phyloP scores from a whole-genome alignment of 1,140 invertebrate genomes.

The Cryptotermes secundus region DNA sequence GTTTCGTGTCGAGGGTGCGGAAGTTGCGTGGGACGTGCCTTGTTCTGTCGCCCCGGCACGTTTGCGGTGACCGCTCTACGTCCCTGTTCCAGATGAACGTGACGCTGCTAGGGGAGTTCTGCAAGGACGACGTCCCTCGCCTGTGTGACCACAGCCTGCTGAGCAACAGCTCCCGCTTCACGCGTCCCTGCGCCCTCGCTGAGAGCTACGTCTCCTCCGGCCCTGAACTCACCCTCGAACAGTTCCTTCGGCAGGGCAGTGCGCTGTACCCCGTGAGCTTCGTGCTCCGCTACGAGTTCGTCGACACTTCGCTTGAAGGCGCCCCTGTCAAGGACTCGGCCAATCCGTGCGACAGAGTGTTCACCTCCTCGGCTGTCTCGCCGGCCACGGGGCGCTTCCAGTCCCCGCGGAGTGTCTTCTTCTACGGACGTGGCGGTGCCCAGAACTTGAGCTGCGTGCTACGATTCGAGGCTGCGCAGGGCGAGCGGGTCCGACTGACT shows the following conservation, averaged over 20 bases:
- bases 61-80: too few relatives aligned
- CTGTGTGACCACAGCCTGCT: conserved; percentile 74
- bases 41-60: too few relatives aligned
- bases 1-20: too few relatives aligned
- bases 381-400: conserved; percentile 62
- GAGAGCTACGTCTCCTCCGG: conserved; percentile 77
- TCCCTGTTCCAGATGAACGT: conserved; percentile 48
- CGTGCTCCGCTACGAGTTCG: conserved; percentile 77
- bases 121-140: conserved; percentile 70
- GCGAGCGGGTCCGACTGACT: conserved; percentile 60
- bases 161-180: conserved; percentile 69
- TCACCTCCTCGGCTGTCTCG: conserved; percentile 42
- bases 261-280: conserved; percentile 76
- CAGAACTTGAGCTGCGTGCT: conserved; percentile 72
- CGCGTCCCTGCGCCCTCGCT: conserved; percentile 68
- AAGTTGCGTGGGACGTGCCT: too few relatives aligned
- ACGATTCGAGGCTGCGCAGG: conserved; percentile 67
- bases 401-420: conserved; percentile 77
- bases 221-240: conserved; percentile 68
- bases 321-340: conserved; percentile 54
- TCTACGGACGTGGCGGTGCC: conserved; percentile 75
- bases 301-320: conserved; percentile 52
- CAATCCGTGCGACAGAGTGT: conserved; percentile 61
- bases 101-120: conserved; percentile 69
- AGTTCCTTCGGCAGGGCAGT: conserved; percentile 71